Base-by-base conservation (phyloP, 2,797 vertebrate genomes). In the Chromobotia macracanthus region DNA sequence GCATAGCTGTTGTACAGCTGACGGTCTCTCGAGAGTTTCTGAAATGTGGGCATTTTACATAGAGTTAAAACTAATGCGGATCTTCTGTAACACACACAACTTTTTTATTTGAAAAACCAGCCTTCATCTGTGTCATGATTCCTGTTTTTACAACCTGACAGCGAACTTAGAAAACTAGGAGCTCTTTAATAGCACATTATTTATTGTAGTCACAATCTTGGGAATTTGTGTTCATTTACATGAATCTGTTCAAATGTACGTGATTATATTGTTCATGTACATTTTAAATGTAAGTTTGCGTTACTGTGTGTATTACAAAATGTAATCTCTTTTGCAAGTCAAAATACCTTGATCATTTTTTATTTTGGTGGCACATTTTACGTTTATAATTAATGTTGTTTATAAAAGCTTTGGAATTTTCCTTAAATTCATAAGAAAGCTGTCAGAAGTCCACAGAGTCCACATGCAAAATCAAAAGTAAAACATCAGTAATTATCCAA, bases 1-100 rank as follows among this genome's bases (percentile, higher is more conserved):
- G 46, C 35, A 19, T 65, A 35, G 51, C 74, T 67, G 74, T 67
- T 58, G 51, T 76, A 58, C 64, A 76, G 74, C 51, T 53, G 35
- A 46, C 21, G 21, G 31, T 19, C 72, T 53, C 46, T 51, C 9
- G 12, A 0, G 25, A 51, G 58, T 51, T 19, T 53, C 60, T 75
- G 46, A 64, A 75, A 64, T 41, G 48, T 66, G 73, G 61, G 73
- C 61, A 75, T 65, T 35, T 23, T 25, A 41, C 61, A 55, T 55
- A 35, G n/a, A 64, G 28, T 75, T 65, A 6, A 65, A 64, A 48
- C 72, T 51, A 51, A 35, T 74, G 35, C 1, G 21, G 25, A 35
- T 74, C 46, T 75, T 50, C 48, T 75, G 19, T 63, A 9, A 63
- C 16, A 10, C 18, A 35, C 60, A 63, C n/a, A 21, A 9, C 25